Base-by-base conservation (phyloP, 1,140 invertebrate species). In the Chrysomallon squamiferum region DNA sequence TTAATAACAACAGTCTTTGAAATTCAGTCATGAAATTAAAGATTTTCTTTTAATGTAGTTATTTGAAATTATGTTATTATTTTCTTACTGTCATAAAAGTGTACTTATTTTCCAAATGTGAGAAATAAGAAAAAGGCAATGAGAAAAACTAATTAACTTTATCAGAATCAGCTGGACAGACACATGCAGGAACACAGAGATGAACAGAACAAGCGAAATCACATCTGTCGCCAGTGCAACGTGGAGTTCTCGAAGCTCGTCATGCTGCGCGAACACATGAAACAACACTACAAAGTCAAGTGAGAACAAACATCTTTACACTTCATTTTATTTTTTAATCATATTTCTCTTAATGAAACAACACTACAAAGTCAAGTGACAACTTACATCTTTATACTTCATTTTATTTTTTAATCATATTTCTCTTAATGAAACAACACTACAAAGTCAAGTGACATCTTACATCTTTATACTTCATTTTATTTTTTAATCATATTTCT, bases 251-350 rank as follows among this genome's bases (percentile, higher is more conserved):
- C 62, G n/a, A 83, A 82, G 65, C 72, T 83, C 32, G 68, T 76
- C 7, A 59, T 78, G 18, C 72, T 88, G 0, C 77, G 84, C 66
- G 86, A 87, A 62, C 89, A 90, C 72, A 85, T 88, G 75, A 86
- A 87, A 69, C 85, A 86, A 62, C 88, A 89, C 74, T 84, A 87
- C 64, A 88, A 87, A 78, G 86, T 89, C 68, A 86, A 81, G 85
- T 87, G 76, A 78, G 76, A 47, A 29, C 29, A 7, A 18, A 27
- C 9, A 15, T 3, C 22, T 20, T 7, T 50, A 2, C 25, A 15
- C n/a, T 50, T 20, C n/a, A 50, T 20, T 50, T 27, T 0, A 27
- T 1, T 15, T n/a, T 50, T 11, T 50, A 50, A n/a, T n/a, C n/a
- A n/a, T 0, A 85, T 47, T 88, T 87, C 68, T 60, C 62, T 20